phyloP scores from a whole-genome alignment of 2,888 invertebrate species.

The Aleiodes alternator region DNA sequence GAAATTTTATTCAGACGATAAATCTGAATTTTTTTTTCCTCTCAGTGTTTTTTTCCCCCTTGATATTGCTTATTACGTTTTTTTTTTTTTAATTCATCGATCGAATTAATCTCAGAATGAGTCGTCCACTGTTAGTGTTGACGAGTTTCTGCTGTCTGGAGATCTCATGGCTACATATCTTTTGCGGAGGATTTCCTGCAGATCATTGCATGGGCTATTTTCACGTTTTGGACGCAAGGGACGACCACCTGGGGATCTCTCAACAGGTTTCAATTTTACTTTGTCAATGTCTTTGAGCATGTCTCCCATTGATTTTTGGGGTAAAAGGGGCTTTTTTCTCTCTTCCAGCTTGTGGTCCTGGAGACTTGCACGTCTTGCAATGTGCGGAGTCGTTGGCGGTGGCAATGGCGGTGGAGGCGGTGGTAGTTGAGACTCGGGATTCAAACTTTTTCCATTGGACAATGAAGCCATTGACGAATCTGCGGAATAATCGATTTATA shows the following conservation, averaged over 20 bases:
- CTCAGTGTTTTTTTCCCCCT: no score
- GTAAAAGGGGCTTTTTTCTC: conserved; percentile 64
- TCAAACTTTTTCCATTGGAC: conserved; percentile 56
- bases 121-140: conserved; percentile 65
- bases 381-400: conserved; percentile 71
- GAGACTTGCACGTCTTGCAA: conserved; percentile 72
- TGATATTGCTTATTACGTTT: neutral
- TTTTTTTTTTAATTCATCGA: neutral
- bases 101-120: conserved; percentile 60
- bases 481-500: conserved; percentile 40
- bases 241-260: conserved; percentile 72
- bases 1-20: no score
- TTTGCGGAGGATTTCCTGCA: conserved; percentile 72
- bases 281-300: conserved; percentile 71
- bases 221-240: conserved; percentile 68
- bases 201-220: conserved; percentile 72
- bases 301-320: conserved; percentile 71
- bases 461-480: conserved; percentile 62
- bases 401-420: conserved; percentile 70
- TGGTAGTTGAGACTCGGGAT: conserved; percentile 55
- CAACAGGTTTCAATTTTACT: conserved; percentile 68
- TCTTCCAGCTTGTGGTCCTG: conserved; percentile 70
- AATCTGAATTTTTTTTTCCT: no score
- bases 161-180: conserved; percentile 71
- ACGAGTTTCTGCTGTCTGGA: conserved; percentile 69